phyloP scores from a whole-genome alignment of 2,797 vertebrate genomes.

The Atherinosoma microstoma region DNA sequence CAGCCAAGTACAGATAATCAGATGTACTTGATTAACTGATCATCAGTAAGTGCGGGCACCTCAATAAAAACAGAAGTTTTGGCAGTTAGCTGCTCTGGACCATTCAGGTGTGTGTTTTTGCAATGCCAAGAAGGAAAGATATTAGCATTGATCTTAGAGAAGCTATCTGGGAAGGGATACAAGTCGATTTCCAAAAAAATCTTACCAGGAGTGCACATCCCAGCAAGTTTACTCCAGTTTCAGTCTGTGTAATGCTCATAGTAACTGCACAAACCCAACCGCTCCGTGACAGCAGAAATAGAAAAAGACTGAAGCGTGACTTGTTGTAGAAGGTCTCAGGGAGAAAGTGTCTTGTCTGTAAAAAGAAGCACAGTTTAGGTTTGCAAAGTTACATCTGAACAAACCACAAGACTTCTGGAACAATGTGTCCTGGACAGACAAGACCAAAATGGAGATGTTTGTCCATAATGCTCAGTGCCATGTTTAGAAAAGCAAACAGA shows the following conservation, averaged over 20 bases:
- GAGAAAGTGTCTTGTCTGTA: not conserved
- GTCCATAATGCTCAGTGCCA: not conserved
- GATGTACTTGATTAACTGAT: not conserved
- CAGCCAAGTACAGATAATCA: not conserved
- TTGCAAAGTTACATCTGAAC: not conserved
- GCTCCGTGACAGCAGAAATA: no score
- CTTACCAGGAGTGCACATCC: not conserved
- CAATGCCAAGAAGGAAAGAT: not conserved
- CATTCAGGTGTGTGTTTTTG: not conserved
- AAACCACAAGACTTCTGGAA: not conserved
- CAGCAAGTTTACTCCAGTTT: not conserved
- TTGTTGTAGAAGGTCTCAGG: not conserved
- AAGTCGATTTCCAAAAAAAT: not conserved
- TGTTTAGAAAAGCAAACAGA: not conserved
- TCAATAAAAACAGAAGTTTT: no score
- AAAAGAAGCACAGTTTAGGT: not conserved
- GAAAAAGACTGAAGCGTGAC: not conserved
- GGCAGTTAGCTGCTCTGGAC: not conserved
- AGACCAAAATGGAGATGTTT: not conserved
- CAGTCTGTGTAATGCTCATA: not conserved
- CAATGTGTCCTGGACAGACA: not conserved
- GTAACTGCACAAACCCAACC: no score
- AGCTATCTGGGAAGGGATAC: not conserved
- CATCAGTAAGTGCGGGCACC: not conserved
- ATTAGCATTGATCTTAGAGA: not conserved